Evolutionary conservation across 2,113 vertebrate species (phyloP), one percentile per base, ranked within the genome.

Genomic region (Lophura nycthemera): DNA sequence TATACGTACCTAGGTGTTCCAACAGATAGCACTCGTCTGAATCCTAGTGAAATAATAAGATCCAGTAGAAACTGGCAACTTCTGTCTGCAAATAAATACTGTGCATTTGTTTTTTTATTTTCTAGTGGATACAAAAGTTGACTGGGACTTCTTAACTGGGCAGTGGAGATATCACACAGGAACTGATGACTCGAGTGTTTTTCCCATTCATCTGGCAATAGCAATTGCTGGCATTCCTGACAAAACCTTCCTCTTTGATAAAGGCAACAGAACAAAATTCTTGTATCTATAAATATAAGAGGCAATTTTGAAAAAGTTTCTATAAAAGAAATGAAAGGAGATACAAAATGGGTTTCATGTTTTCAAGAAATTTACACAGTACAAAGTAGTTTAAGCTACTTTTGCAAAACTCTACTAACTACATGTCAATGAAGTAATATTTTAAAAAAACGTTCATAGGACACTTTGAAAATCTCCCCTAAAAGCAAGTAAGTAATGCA

Each of bases 61-160:
- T 98, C 97, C 82, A 99, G 95, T 6, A 99, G 96, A 56, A 99
- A 99, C 76, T 93, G 95, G 59, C 99, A 97, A 95, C 98, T 99
- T 96, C 99, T 98, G 27, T 98, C 98, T 3, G 99, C 96, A 96
- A 99, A 99, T 94, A 99, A 96, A 95, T 99, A 99, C 92, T 99
- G 99, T 8, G 99, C 99, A 19, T 99, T 98, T 84, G 98, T 98
- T 97, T 99, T 99, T 97, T 99, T 99, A 95, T 99, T 99, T 84
- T 98, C 98, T 95, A 99, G 69, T 0, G 99, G 98, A 60, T 95
- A 93, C 13, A 99, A 97, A 91, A 99, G 96, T 34, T 96, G 93
- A 88, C 98, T 99, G 73, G 99, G 99, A 78, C 97, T 97, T 88
- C 89, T 93, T 85, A 99, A 90, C 89, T 98, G 98, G 5, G 96